Evolutionary conservation across 1,140 invertebrate genomes (phyloP).

Genomic region (Drosophila triauraria): DNA sequence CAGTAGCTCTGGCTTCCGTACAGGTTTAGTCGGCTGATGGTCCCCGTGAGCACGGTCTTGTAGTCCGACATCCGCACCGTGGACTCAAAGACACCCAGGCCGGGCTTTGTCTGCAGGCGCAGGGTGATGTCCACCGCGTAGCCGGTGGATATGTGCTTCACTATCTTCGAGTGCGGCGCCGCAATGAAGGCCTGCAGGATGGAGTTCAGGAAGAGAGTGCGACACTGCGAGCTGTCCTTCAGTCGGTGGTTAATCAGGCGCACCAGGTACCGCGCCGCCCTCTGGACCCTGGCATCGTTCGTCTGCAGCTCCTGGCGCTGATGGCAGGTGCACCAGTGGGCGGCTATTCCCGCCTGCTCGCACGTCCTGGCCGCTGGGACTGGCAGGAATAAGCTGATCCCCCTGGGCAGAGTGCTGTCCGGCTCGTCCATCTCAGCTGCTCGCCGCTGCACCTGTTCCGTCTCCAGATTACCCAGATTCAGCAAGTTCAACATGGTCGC

Average conservation of each 20-base stretch:
- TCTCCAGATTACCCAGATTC: slow-evolving; percentile 81
- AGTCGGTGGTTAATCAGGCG: slow-evolving; percentile 88
- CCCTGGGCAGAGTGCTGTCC: slow-evolving; percentile 85
- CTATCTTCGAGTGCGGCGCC: slow-evolving; percentile 73
- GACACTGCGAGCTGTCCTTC: slow-evolving; percentile 87
- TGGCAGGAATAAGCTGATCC: slow-evolving; percentile 91
- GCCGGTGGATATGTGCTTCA: slow-evolving; percentile 83
- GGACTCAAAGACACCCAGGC: slow-evolving; percentile 91
- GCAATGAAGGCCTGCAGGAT: slow-evolving; percentile 74
- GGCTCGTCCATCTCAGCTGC: slow-evolving; percentile 57
- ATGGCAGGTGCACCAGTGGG: slow-evolving; percentile 94
- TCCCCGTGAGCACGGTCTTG: slow-evolving; percentile 87
- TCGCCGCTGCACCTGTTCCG: slow-evolving; percentile 62
- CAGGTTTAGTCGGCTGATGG: slow-evolving; percentile 91
- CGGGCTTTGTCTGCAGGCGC: slow-evolving; percentile 88
- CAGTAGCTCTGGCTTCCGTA: slow-evolving; percentile 93
- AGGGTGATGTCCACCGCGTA: slow-evolving; percentile 88
- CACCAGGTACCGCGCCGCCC: slow-evolving; percentile 87
- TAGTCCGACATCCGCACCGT: slow-evolving; percentile 87
- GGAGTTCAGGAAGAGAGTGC: slow-evolving; percentile 80
- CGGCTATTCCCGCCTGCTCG: slow-evolving; percentile 89
- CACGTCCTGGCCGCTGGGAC: slow-evolving; percentile 91
- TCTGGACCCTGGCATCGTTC: slow-evolving; percentile 85
- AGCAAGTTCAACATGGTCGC: slow-evolving; percentile 88
- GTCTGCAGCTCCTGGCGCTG: slow-evolving; percentile 86